phyloP scores from a whole-genome alignment of 2,113 vertebrate genomes.

The Arvicanthis niloticus region DNA sequence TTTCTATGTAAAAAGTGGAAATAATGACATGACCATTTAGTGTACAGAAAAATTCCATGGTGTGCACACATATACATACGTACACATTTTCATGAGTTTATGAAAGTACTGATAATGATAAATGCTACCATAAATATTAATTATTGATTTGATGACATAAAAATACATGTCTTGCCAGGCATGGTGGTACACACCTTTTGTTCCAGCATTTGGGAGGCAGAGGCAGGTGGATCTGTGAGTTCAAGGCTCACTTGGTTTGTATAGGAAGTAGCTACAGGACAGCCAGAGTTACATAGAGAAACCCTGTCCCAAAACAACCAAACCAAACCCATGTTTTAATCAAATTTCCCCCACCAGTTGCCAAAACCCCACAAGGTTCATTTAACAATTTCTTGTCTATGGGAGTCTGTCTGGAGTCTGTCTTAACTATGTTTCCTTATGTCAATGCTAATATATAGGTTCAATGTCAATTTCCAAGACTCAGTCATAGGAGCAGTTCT shows the following conservation, averaged over 20 bases:
- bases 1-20: conserved; percentile 18
- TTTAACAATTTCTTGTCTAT: conserved; percentile 23
- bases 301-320: not conserved
- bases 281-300: not conserved
- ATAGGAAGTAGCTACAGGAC: not conserved
- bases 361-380: not conserved
- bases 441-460: not conserved
- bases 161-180: not conserved
- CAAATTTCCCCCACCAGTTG: not conserved
- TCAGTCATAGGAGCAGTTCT: not conserved
- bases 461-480: not conserved
- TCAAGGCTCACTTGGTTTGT: not conserved
- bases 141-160: not conserved
- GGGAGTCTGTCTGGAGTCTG: not conserved
- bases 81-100: not conserved
- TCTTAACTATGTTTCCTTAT: not conserved
- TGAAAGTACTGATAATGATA: not conserved
- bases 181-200: not conserved
- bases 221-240: not conserved
- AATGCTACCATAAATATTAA: not conserved
- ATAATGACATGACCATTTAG: not conserved
- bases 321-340: not conserved
- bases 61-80: not conserved
- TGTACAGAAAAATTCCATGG: not conserved
- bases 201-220: not conserved